Base-by-base conservation (phyloP, 2,113 vertebrate genomes). In the Orientallactaga bullata region DNA sequence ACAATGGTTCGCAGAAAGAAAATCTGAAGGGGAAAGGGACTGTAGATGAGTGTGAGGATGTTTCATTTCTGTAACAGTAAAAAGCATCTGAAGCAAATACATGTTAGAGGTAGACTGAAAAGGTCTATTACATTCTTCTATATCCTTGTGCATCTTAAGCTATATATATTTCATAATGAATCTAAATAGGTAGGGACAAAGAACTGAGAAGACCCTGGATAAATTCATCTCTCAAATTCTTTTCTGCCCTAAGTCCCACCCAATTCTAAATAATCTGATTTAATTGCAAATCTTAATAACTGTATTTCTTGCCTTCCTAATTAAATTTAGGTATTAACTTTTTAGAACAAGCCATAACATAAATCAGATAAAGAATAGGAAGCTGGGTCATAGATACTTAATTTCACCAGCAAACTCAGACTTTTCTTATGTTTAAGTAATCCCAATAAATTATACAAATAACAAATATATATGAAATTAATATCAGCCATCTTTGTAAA, bases 291-390 rank as follows among this genome's bases (percentile, higher is more conserved):
- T 76, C 86, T 93, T 96, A 93, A 73, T 47, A 92, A 68, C 71
- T 83, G 83, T 18, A 95, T 61, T 79, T 90, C 91, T 95, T 95
- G 93, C 66, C 80, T 94, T 93, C 88, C 94, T 95, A 94, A 94
- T 93, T 96, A 90, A 96, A 94, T 92, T 83, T 93, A 88, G 47
- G 73, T 88, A 86, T 88, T 94, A 96, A 90, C 88, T 94, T 90
- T 96, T 96, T 82, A 92, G 85, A 96, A 90, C 13, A 68, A 96
- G 86, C 51, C 28, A 71, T 92, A 95, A 96, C 73, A 86, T 95
- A 96, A 96, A 95, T 96, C 91, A 95, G 77, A 77, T 79, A 86
- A 95, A 92, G 69, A 96, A 65, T 63, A 94, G 83, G 82, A 89
- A 96, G 80, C 63, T 66, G 24, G 37, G 61, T 80, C 66, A 85